Evolutionary conservation across 2,888 invertebrate genomes (phyloP), one percentile per base, ranked within the genome.

Genomic region (Campopleginae sp.): DNA sequence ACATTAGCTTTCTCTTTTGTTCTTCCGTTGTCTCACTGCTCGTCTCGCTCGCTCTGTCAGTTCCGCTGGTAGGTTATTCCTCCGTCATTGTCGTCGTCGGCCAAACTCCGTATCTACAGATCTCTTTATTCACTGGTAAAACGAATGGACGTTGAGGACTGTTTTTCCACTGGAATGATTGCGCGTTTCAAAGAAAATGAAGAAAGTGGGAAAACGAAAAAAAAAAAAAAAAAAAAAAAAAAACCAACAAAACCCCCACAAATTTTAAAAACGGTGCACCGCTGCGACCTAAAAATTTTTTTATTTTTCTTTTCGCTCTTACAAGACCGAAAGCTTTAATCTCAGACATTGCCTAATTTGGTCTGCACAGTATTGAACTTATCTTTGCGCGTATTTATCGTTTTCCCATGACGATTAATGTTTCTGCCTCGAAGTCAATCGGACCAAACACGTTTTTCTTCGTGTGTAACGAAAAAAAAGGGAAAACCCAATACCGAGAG

Each of bases 1-100:
- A 87, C 84, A 87, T 86, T 84, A 86, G 84, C 86, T 87, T 84
- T 80, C 85, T 80, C 85, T 79, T 83, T 75, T 75, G 79, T 83
- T 83, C 74, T 75, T 65, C 63, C 63, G 63, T 70, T 61, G 61
- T 79, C 71, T 84, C 68, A 38, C 71, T 38, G 14, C 48, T 38
- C 6, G n/a, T 23, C 8, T 66, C 46, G 38, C 72, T 42, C 75
- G 17, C 33, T 71, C 51, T 31, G 38, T 81, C 74, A 48, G 23
- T 27, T 23, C 23, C 23, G 23, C 54, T 54, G 19, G 54, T 54
- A 54, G 23, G 23, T 8, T 4, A 23, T 54, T 54, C 54, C n/a
- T 19, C 31, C 58, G 44, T 44, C 46, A 58, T 58, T 61, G 38
- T 58, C 68, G 68, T 70, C 70, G 23, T 54, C 33, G 19, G 0